Evolutionary conservation across 1,140 invertebrate genomes (phyloP), one percentile per base, ranked within the genome.

Genomic region (Acromyrmex echinatior): DNA sequence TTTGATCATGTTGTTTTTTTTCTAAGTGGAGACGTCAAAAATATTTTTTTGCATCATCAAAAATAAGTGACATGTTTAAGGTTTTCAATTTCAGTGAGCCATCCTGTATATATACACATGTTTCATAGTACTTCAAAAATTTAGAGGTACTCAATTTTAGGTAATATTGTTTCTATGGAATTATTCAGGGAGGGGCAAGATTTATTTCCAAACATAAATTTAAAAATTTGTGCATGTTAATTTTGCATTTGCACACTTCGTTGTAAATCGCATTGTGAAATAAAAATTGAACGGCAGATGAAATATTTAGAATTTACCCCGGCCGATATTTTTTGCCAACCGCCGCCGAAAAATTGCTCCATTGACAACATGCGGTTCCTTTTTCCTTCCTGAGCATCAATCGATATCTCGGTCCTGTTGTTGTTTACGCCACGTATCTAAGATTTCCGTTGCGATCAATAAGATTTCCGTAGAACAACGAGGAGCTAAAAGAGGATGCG

Each of bases 391-490:
- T 9, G 53, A 7, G 9, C 10, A 25, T 60, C 51, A 62, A 60
- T 81, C 85, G 77, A 86, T 86, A 60, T 14, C 51, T 74, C 68
- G 39, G 25, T 62, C 70, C 53, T 76, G 80, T 76, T 82, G 80
- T 82, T 84, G 80, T 84, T 84, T 86, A 79, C 73, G 76, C 74
- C 49, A 28, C 21, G 81, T 76, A 82, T 60, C 58, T 35, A 53
- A 86, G 49, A 39, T 77, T 78, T n/a, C 60, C 49, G 49, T 78
- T 58, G 74, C 58, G 74, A 45, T 62, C 53, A 68, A 66, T 49
- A 79, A 86, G 31, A 86, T 49, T 79, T 82, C 80, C 63, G 14
- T 56, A 81, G 25, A 87, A 73, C 45, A 87, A 87, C 31, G 53
- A 62, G n/a, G 65, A 16, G 66, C 51, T 16, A 16, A 10, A 39